Evolutionary conservation across 2,888 invertebrate genomes (phyloP).

Genomic region (Axea sp.): DNA sequence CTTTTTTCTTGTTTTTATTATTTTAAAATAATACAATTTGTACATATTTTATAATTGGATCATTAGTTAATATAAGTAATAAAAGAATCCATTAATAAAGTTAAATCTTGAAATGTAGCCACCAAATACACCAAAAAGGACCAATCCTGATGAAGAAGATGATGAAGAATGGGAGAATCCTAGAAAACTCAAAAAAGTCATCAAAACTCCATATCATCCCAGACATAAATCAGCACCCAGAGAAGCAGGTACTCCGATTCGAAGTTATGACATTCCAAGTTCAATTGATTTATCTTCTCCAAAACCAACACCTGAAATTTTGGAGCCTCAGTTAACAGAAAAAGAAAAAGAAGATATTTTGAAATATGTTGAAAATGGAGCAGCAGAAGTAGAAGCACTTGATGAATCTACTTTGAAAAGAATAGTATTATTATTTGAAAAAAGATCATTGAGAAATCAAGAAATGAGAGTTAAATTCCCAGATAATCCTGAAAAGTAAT

Average conservation of each 20-base stretch:
- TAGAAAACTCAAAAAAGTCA: slow-evolving; percentile 81
- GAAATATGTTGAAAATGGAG: slow-evolving; percentile 91
- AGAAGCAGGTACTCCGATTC: slow-evolving; percentile 65
- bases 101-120: no score
- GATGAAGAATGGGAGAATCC: slow-evolving; percentile 84
- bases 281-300: slow-evolving; percentile 79
- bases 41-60: no score
- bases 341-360: slow-evolving; percentile 90
- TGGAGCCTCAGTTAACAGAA: slow-evolving; percentile 84
- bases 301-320: slow-evolving; percentile 81
- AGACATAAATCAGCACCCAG: slow-evolving; percentile 76
- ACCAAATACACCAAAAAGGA: slow-evolving; percentile 89
- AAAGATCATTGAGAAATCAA: slow-evolving; percentile 94
- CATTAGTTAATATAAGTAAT: no score
- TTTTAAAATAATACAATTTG: no score
- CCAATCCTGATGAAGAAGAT: slow-evolving; percentile 83
- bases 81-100: no score
- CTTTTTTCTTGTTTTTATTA: no score
- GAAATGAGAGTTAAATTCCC: slow-evolving; percentile 99
- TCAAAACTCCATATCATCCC: slow-evolving; percentile 79
- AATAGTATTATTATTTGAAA: slow-evolving; percentile 95
- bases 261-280: slow-evolving; percentile 70
- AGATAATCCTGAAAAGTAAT: slow-evolving; percentile 93
- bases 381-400: slow-evolving; percentile 89
- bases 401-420: slow-evolving; percentile 94